A percentile compares a stretch with the other conserved stretches of the same genome.
These are phyloP conservation scores for Acipenser ruthenus DNA, from an alignment of 2,797 vertebrate species.

Conservation along the genomic window DNA sequence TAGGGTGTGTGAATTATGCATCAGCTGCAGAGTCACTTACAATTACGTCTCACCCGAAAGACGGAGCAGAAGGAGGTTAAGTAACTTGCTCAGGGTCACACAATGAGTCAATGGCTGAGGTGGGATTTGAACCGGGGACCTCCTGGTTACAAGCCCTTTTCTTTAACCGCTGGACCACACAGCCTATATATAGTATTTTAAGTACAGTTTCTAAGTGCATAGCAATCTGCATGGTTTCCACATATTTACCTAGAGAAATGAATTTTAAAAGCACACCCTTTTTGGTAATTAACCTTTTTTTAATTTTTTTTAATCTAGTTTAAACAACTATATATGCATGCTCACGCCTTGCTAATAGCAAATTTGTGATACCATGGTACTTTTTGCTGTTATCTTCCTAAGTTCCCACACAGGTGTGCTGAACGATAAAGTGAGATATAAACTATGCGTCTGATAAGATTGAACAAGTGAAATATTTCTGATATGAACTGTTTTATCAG, in stretches of 20 bases:
- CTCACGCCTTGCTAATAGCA: conserved; percentile 57
- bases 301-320: conserved; percentile 57
- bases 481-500: conserved; percentile 8
- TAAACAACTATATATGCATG: conserved; percentile 52
- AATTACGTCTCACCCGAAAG: too few relatives aligned
- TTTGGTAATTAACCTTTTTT: conserved; percentile 49
- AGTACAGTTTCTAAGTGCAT: conserved; percentile 54
- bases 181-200: conserved; percentile 20
- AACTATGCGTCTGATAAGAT: conserved; percentile 53
- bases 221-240: conserved; percentile 59
- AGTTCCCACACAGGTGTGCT: conserved; percentile 47
- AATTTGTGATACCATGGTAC: conserved; percentile 33
- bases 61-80: too few relatives aligned
- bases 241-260: conserved; percentile 38
- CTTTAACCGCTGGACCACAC: too few relatives aligned
- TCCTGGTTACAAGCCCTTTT: too few relatives aligned
- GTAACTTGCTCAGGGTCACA: too few relatives aligned
- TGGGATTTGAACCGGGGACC: too few relatives aligned
- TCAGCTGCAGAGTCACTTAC: too few relatives aligned
- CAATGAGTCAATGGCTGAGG: too few relatives aligned
- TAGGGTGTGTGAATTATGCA: too few relatives aligned
- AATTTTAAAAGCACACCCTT: conserved; percentile 49
- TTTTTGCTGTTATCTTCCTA: conserved; percentile 33
- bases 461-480: conserved; percentile 13
- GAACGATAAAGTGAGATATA: conserved; percentile 55